A percentile compares a stretch with the other conserved stretches of the same genome.
Evolutionary conservation across 2,797 vertebrate species (phyloP).

Genomic region (Chrosomus eos): DNA sequence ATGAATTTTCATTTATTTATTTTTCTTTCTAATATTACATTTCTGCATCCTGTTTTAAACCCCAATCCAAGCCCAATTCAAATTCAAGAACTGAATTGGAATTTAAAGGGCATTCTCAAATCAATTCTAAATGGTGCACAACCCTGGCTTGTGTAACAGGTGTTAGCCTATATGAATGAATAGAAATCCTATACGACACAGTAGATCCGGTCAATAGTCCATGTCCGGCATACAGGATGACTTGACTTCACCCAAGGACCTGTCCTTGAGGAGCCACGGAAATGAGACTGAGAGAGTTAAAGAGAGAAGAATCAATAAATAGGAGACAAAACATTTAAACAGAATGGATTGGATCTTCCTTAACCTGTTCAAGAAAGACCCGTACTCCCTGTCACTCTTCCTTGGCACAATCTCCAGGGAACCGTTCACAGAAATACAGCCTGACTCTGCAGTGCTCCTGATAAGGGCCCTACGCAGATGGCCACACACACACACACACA

Average conservation of each 20-base stretch:
- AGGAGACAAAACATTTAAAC: slow-evolving; percentile 63
- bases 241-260: slow-evolving; percentile 55
- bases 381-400: slow-evolving; percentile 57
- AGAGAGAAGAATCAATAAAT: slow-evolving; percentile 59
- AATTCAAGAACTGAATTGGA: background rate
- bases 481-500: background rate
- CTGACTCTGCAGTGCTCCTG: slow-evolving; percentile 59
- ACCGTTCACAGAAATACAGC: slow-evolving; percentile 57
- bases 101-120: background rate
- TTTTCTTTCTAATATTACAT: background rate
- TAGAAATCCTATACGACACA: slow-evolving; percentile 39
- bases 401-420: slow-evolving; percentile 45
- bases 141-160: slow-evolving; percentile 14
- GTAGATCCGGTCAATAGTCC: slow-evolving; percentile 52
- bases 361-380: slow-evolving; percentile 58
- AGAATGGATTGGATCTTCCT: slow-evolving; percentile 59
- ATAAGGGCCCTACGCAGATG: slow-evolving; percentile 56
- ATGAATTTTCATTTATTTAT: background rate
- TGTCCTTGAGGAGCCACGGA: slow-evolving; percentile 55
- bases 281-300: slow-evolving; percentile 33
- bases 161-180: slow-evolving; percentile 35
- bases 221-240: slow-evolving; percentile 50
- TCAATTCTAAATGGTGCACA: background rate
- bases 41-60: background rate
- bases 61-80: background rate